Evolutionary conservation across 2,797 vertebrate species (phyloP).

Genomic region (Acipenser oxyrinchus): DNA sequence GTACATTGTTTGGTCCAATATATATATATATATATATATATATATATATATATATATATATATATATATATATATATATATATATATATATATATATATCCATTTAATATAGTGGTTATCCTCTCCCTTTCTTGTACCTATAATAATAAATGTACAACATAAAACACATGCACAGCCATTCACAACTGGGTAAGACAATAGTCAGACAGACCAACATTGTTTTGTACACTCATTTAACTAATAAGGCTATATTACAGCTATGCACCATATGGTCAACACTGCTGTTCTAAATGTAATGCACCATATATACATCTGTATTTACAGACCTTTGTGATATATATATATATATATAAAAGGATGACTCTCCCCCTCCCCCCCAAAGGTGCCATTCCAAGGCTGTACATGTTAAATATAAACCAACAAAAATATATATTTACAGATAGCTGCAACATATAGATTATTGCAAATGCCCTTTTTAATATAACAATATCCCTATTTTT

Average conservation of each 20-base stretch:
- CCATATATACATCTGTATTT: constrained; percentile 85
- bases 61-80: too few relatives aligned
- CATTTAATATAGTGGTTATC: constrained; percentile 52
- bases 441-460: constrained; percentile 93
- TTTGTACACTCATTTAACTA: constrained; percentile 63
- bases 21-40: not conserved
- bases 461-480: constrained; percentile 93
- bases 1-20: constrained; percentile 84
- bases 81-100: too few relatives aligned
- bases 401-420: constrained; percentile 48
- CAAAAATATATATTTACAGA: constrained; percentile 71
- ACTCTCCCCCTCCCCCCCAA: constrained; percentile 43
- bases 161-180: constrained; percentile 72
- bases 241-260: constrained; percentile 88
- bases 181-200: constrained; percentile 62
- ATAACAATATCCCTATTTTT: constrained; percentile 22
- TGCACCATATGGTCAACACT: constrained; percentile 73
- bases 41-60: too few relatives aligned
- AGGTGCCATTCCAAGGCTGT: constrained; percentile 70
- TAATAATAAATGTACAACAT: constrained; percentile 60
- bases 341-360: constrained; percentile 12
- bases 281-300: constrained; percentile 60
- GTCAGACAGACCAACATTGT: constrained; percentile 60
- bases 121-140: constrained; percentile 52
- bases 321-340: constrained; percentile 54